phyloP scores from a whole-genome alignment of 2,888 invertebrate species.

The Amblyjoppa proteus region DNA sequence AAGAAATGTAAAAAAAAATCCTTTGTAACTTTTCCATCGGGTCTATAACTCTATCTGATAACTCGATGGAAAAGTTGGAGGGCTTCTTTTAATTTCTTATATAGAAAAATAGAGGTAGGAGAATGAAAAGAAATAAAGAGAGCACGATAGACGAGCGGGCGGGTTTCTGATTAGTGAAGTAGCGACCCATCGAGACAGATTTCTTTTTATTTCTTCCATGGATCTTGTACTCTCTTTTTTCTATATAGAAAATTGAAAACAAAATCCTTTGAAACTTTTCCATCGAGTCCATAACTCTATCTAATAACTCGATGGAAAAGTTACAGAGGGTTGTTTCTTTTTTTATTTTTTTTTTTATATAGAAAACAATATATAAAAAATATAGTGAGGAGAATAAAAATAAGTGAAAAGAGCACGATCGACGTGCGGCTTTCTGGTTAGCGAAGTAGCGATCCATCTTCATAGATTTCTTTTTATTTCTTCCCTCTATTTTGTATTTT shows the following conservation, averaged over 20 bases:
- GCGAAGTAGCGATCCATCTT: too few species aligned
- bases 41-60: not conserved
- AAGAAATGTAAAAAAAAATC: not conserved
- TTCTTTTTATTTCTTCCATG: slow-evolving; percentile 23
- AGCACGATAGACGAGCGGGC: slow-evolving; percentile 43
- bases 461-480: slow-evolving; percentile 21
- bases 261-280: slow-evolving; percentile 16
- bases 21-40: slow-evolving; percentile 25
- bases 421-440: slow-evolving; percentile 43
- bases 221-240: not conserved
- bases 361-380: not conserved
- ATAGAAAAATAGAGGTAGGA: not conserved
- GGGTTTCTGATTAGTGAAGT: slow-evolving; percentile 26
- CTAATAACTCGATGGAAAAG: too few species aligned
- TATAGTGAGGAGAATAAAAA: slow-evolving; percentile 5
- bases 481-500: too few species aligned
- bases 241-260: not conserved
- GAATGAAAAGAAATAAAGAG: slow-evolving; percentile 32
- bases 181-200: not conserved
- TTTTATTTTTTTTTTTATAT: not conserved
- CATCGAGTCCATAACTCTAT: not conserved
- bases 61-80: not conserved
- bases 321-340: not conserved
- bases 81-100: not conserved
- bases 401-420: slow-evolving; percentile 42